Evolutionary conservation across 1,140 invertebrate genomes (phyloP).

Genomic region (Tetraneura akinire): DNA sequence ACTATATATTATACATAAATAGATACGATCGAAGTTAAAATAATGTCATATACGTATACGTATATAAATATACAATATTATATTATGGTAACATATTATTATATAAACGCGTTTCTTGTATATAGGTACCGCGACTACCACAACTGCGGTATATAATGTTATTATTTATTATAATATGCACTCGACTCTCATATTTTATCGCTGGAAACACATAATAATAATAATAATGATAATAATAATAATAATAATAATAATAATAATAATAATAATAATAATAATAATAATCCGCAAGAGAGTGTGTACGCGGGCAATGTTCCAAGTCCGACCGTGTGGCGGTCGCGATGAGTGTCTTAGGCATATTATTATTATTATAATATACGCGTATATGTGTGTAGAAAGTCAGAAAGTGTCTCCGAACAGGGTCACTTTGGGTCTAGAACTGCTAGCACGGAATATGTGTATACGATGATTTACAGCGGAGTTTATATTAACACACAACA

Average conservation of each 20-base stretch:
- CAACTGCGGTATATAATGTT: too few species aligned
- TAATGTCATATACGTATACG: too few species aligned
- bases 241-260: neutral
- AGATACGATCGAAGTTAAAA: too few species aligned
- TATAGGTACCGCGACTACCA: too few species aligned
- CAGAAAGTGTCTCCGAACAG: constrained; percentile 39
- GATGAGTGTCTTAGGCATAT: neutral
- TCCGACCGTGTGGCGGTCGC: neutral
- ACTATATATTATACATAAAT: neutral
- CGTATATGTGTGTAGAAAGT: constrained; percentile 14
- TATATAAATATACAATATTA: too few species aligned
- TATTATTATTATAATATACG: neutral
- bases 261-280: neutral
- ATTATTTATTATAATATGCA: too few species aligned
- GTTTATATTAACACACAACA: constrained; percentile 22
- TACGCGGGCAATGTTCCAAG: constrained; percentile 29
- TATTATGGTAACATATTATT: too few species aligned
- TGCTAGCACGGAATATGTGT: neutral
- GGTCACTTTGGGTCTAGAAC: constrained; percentile 34
- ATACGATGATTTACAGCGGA: constrained; percentile 46
- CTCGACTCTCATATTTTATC: constrained; percentile 23
- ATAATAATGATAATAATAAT: neutral
- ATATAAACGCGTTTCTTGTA: neutral
- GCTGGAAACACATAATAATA: neutral
- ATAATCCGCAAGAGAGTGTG: too few species aligned